These are phyloP conservation scores for Oligia fasciuncula DNA, from an alignment of 2,888 invertebrate genomes.

Conservation along the genomic window DNA sequence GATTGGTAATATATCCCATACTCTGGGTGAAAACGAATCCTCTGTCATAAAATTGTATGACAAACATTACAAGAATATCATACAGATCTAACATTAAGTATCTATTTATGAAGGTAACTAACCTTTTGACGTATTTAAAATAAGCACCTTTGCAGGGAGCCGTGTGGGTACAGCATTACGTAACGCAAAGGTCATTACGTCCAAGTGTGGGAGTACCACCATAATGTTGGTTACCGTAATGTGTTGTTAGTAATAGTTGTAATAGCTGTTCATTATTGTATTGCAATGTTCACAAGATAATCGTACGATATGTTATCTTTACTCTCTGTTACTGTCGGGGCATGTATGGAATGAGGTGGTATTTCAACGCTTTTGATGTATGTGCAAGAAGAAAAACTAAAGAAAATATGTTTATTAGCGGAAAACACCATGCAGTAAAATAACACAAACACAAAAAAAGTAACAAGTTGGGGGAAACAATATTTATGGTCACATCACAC, in stretches of 20 bases:
- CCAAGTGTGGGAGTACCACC: constrained; percentile 68
- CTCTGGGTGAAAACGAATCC: neutral
- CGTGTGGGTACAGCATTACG: constrained; percentile 66
- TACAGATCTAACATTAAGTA: neutral
- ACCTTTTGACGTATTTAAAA: constrained; percentile 61
- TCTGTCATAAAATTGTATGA: neutral
- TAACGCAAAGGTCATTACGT: constrained; percentile 71
- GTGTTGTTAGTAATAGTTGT: constrained; percentile 62
- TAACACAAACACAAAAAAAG: too few relatives aligned
- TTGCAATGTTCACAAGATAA: constrained; percentile 49
- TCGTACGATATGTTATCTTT: constrained; percentile 37
- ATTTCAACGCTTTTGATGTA: too few relatives aligned
- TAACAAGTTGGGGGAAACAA: too few relatives aligned
- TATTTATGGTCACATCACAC: too few relatives aligned
- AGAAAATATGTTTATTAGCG: too few relatives aligned
- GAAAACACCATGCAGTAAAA: too few relatives aligned
- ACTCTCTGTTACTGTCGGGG: constrained; percentile 23
- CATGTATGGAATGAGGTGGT: neutral
- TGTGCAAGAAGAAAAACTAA: too few relatives aligned
- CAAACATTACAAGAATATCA: neutral
- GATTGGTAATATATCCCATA: neutral
- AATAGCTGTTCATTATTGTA: constrained; percentile 62
- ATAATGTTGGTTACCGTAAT: constrained; percentile 47
- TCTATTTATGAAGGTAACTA: constrained; percentile 45
- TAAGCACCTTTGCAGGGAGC: constrained; percentile 55